These are phyloP conservation scores for Rhorus exstirpatorius DNA, from an alignment of 2,888 invertebrate genomes.

Conservation along the genomic window DNA sequence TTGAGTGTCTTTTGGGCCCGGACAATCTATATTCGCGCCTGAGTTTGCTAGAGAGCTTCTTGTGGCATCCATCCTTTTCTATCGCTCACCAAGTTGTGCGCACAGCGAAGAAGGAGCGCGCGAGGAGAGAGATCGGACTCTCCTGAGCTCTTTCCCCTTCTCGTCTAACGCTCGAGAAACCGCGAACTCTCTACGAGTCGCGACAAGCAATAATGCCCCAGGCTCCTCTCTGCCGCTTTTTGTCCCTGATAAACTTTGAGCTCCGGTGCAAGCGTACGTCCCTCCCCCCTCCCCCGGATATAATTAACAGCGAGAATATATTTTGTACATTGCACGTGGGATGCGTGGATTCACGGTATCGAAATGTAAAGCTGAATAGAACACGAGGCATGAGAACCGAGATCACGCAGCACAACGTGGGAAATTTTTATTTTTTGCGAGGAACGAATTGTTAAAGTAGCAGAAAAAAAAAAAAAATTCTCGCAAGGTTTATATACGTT, in stretches of 20 bases:
- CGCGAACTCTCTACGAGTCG: conserved; percentile 20
- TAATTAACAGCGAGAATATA: conserved; percentile 61
- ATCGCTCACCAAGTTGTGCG: too few relatives aligned
- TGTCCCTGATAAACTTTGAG: conserved; percentile 29
- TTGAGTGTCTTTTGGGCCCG: too few relatives aligned
- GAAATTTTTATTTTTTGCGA: conserved; percentile 33
- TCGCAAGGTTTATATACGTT: conserved; percentile 29
- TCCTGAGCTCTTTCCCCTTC: conserved; percentile 15
- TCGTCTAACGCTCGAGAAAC: conserved; percentile 9
- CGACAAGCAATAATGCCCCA: conserved; percentile 12
- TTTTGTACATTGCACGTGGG: conserved; percentile 50
- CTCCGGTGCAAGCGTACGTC: background rate
- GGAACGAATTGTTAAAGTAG: conserved; percentile 4
- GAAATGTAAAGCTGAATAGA: background rate
- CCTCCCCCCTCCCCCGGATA: conserved; percentile 8
- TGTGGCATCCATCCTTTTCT: too few relatives aligned
- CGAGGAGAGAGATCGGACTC: too few relatives aligned
- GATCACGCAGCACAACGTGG: conserved; percentile 40
- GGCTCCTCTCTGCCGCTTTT: conserved; percentile 24
- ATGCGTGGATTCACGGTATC: conserved; percentile 38
- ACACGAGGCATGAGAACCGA: conserved; percentile 48
- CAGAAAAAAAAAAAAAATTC: background rate
- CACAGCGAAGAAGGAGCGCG: too few relatives aligned
- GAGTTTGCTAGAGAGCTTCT: too few relatives aligned
- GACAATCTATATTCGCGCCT: too few relatives aligned